A percentile compares a stretch with the other conserved stretches of the same genome.
phyloP scores from a whole-genome alignment of 53 echinoderm and acorn worm species.

The Stichopus horrens region DNA sequence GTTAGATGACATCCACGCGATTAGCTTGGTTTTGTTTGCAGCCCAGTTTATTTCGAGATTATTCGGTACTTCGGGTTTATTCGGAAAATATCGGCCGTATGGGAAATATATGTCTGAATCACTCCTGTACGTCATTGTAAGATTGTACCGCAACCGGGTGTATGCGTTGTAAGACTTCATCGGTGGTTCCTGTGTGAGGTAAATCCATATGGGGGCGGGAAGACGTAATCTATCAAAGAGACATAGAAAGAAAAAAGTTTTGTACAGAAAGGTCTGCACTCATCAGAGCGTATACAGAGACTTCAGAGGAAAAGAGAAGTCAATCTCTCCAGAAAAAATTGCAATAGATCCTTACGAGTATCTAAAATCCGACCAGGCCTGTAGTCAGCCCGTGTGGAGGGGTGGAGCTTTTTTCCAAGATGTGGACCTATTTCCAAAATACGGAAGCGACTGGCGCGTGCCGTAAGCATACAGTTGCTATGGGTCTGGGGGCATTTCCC shows the following conservation, averaged over 20 bases:
- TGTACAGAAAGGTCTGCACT: too few relatives aligned
- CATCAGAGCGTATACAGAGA: too few relatives aligned
- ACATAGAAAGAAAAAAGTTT: not conserved
- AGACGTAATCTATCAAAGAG: not conserved
- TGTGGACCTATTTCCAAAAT: too few relatives aligned
- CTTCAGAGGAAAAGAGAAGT: too few relatives aligned
- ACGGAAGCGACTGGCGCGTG: too few relatives aligned
- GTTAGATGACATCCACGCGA: constrained; percentile 22
- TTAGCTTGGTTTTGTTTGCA: not conserved
- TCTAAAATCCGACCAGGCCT: too few relatives aligned
- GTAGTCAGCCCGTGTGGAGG: too few relatives aligned
- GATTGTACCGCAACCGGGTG: not conserved
- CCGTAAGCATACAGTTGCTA: too few relatives aligned
- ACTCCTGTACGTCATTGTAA: not conserved
- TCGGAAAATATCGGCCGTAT: not conserved
- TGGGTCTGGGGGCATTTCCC: too few relatives aligned
- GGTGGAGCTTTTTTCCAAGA: too few relatives aligned
- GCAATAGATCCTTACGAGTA: too few relatives aligned
- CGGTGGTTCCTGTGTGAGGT: not conserved
- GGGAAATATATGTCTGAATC: constrained; percentile 14
- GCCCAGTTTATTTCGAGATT: not conserved
- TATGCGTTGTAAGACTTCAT: not conserved
- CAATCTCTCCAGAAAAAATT: too few relatives aligned
- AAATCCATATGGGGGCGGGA: not conserved
- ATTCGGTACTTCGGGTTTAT: not conserved